Base-by-base conservation (phyloP, 2,797 vertebrate species). In the Gymnoscopelus microlampas region DNA sequence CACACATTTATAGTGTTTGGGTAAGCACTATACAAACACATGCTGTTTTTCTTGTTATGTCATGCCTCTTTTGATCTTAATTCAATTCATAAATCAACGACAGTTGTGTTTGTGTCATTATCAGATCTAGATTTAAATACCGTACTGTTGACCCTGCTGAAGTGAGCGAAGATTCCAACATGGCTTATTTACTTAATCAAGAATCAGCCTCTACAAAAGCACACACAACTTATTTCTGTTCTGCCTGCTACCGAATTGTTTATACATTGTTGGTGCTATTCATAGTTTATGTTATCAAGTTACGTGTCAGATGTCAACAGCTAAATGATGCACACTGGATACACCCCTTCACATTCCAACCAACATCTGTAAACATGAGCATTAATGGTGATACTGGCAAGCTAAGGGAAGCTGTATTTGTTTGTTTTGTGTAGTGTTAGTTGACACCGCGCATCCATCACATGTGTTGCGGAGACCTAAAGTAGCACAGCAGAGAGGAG, bases 231-330 rank as follows among this genome's bases (percentile, higher is more conserved):
- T 14, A 1, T 32, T n/a, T 14, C 24, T 56, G 44, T 24, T 53
- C 9, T 55, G n/a, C 47, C 53, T 12, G 49, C 50, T 60, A 62
- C 3, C 0, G 19, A 15, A 24, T 35, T 78, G 81, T 83, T 73
- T 79, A 74, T 54, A 50, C 6, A 10, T 23, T 58, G 8, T 56
- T 66, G 61, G 11, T 53, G 58, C n/a, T 58, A 6, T 67, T 61
- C 71, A 39, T 62, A 49, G 55, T 83, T 74, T 79, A 58, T 19
- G 6, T 23, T 35, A 14, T 15, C 11, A 15, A 23, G 9, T 63
- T 61, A 8, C 14, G 53, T 53, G 73, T 68, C 64, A 67, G 19
- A 64, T 62, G 29, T 60, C 35, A 29, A 4, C 53, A 69, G 59
- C 78, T 69, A 53, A 70, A 68, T 67, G 54, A 4, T 49, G 3